phyloP scores from a whole-genome alignment of 2,113 vertebrate species.

The Channa argus region DNA sequence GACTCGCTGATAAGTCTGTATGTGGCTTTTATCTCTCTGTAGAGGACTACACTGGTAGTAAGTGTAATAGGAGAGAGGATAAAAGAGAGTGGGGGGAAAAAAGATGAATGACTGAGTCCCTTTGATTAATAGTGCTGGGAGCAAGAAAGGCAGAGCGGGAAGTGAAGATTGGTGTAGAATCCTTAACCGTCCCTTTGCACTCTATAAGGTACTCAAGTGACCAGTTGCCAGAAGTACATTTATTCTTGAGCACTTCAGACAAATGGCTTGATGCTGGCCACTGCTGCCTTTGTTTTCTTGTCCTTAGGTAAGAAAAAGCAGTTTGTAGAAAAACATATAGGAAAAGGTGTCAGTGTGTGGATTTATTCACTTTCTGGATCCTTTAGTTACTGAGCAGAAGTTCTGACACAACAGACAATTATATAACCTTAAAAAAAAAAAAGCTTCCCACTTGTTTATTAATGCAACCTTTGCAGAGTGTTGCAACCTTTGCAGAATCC shows the following conservation, averaged over 20 bases:
- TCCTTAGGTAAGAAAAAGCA: slow-evolving; percentile 11
- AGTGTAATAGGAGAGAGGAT: background rate
- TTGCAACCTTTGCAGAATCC: background rate
- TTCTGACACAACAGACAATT: background rate
- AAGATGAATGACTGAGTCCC: slow-evolving; percentile 28
- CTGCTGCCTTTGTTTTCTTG: slow-evolving; percentile 21
- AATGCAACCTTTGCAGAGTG: background rate
- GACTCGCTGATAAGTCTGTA: slow-evolving; percentile 4
- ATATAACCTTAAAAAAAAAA: background rate
- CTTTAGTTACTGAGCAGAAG: background rate
- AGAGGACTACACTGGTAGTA: slow-evolving; percentile 2
- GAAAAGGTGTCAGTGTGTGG: background rate
- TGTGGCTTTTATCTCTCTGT: slow-evolving; percentile 15
- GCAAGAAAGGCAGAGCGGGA: slow-evolving; percentile 11
- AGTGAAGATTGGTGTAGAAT: slow-evolving; percentile 41
- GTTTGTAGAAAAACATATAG: slow-evolving; percentile 9
- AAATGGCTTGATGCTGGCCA: slow-evolving; percentile 42
- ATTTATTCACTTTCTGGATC: slow-evolving; percentile 7
- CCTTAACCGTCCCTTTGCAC: slow-evolving; percentile 43
- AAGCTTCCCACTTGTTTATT: background rate
- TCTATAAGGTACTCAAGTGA: slow-evolving; percentile 54
- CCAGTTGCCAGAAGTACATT: slow-evolving; percentile 39
- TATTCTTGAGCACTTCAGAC: slow-evolving; percentile 45
- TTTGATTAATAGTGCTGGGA: slow-evolving; percentile 46
- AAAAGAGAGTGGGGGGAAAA: slow-evolving; percentile 23